Base-by-base conservation (phyloP, 1,140 invertebrate genomes). In the Arion vulgaris region DNA sequence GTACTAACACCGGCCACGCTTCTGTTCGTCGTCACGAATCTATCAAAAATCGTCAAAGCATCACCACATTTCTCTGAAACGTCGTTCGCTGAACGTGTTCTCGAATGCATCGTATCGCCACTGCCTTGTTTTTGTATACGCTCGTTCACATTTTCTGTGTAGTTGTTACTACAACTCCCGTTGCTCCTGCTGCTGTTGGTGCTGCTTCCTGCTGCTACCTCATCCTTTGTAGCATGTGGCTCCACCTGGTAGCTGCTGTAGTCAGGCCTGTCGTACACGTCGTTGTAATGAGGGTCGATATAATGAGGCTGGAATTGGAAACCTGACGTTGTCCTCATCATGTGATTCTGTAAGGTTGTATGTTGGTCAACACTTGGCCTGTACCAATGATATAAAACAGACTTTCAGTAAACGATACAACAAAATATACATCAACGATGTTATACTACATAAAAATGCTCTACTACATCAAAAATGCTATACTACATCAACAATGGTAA, bases 201-300 rank as follows among this genome's bases (percentile, higher is more conserved):
- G 45, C 2, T 76, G 32, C 41, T 23, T 2, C 15, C 1, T 1
- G 5, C 34, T 5, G 2, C 41, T 11, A 2, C 53, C 74, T 45
- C 49, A 57, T 41, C 19, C 57, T 32, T 23, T 11, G 15, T 4
- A 11, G 41, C 1, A 36, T n/a, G 68, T 1, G 28, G 34, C 45
- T 73, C 69, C 32, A 32, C n/a, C n/a, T 15, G 15, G n/a, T 34
- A 32, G 39, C 17, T 19, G 49, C 45, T 49, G 80, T 26, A 73
- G 28, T 73, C 80, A 17, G 80, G 80, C 2, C 51, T 34, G 28
- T 73, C 80, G 32, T 81, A 53, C 23, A 81, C 49, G 32, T 82
- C 80, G n/a, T 76, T 74, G 38, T 83, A 83, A 39, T 83, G 81
- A n/a, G 81, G 81, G 38, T 83, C 81, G 34, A 83, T 32, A 19